A percentile compares a stretch with the other conserved stretches of the same genome.
Conservation (phyloP, 2,888 invertebrate genomes). For the Pelosia muscerda region DNA sequence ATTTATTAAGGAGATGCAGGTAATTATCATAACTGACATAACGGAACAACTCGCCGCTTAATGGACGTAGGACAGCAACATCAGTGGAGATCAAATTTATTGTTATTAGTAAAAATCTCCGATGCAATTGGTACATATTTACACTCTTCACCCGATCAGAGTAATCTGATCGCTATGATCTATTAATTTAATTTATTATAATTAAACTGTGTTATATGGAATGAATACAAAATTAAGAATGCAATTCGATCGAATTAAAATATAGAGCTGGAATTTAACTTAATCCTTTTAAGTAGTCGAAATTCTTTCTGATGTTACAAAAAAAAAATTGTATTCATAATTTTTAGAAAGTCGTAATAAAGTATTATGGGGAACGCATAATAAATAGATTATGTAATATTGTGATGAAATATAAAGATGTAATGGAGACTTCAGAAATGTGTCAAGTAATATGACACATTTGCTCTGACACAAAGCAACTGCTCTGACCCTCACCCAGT, state of each 20-base stretch:
- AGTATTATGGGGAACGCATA: neutral
- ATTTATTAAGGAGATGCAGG: conserved; percentile 81
- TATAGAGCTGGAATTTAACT: conserved; percentile 28
- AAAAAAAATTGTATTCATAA: neutral
- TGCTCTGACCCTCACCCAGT: no score
- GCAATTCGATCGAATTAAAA: conserved; percentile 42
- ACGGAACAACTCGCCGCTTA: conserved; percentile 66
- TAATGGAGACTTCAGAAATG: neutral
- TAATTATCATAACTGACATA: conserved; percentile 83
- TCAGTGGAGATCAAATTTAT: conserved; percentile 60
- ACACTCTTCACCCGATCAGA: conserved; percentile 55
- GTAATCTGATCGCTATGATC: conserved; percentile 64
- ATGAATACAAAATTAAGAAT: conserved; percentile 52
- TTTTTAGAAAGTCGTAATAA: conserved; percentile 1
- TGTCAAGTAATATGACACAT: neutral
- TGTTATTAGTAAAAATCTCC: conserved; percentile 65
- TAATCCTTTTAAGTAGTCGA: conserved; percentile 44
- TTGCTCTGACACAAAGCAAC: no score
- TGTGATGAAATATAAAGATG: neutral
- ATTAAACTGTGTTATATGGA: conserved; percentile 53
- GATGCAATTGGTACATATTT: conserved; percentile 63
- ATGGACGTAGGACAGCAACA: conserved; percentile 58
- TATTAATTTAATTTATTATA: conserved; percentile 66
- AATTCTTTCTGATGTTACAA: conserved; percentile 19
- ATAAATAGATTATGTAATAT: neutral